Evolutionary conservation across 2,888 invertebrate genomes (phyloP).

Genomic region (Emmelina monodactyla): DNA sequence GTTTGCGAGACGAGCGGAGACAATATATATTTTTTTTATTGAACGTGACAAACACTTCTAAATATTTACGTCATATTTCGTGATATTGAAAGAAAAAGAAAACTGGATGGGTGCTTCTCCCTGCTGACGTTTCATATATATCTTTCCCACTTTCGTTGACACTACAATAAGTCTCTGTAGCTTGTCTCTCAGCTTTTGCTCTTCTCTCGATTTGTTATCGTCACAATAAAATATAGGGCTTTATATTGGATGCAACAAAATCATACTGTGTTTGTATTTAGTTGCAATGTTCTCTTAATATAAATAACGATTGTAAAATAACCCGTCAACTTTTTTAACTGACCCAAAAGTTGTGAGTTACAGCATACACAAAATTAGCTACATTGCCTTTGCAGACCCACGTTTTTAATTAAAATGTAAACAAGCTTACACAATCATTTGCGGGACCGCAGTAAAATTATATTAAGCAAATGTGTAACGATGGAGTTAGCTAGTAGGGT

Average conservation of each 20-base stretch:
- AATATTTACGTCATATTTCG: background rate
- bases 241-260: background rate
- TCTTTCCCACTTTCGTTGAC: conserved; percentile 19
- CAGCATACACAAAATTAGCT: conserved; percentile 35
- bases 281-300: too few relatives aligned
- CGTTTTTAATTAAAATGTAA: conserved; percentile 51
- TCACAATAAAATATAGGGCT: background rate
- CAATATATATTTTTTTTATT: background rate
- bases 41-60: background rate
- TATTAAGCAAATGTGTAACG: too few relatives aligned
- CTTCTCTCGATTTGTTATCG: conserved; percentile 19
- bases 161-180: conserved; percentile 19
- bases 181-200: conserved; percentile 19
- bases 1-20: too few relatives aligned
- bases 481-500: too few relatives aligned
- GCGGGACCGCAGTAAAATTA: too few relatives aligned
- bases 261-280: too few relatives aligned
- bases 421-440: conserved; percentile 43
- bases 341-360: conserved; percentile 22
- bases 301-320: too few relatives aligned
- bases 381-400: conserved; percentile 33
- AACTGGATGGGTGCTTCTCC: conserved; percentile 15
- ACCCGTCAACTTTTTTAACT: too few relatives aligned
- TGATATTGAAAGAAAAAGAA: conserved; percentile 5
- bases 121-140: conserved; percentile 20